Evolutionary conservation across 2,113 vertebrate species (phyloP), one percentile per base, ranked within the genome.

Genomic region (Oryzias melastigma): DNA sequence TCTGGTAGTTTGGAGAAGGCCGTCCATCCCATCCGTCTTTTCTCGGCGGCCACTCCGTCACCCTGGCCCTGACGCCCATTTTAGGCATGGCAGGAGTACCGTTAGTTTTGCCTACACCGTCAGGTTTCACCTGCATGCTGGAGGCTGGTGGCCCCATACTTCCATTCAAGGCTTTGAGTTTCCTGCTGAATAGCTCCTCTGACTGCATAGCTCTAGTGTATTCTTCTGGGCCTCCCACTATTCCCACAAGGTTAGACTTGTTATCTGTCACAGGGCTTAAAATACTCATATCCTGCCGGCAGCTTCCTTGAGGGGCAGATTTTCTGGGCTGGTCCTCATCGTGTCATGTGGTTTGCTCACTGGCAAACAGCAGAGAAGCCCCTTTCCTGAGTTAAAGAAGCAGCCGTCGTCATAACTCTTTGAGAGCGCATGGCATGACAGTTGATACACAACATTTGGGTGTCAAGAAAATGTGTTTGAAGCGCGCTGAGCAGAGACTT

Each of bases 11-110:
- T 1, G 89, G 67, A 24, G 91, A 90, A 65, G 91, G 85, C 53
- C 91, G 91, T 56, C 92, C 92, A 55, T 97, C 95, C 95, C 95
- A 96, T 59, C 87, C 91, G 35, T 99, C 95, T 77, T 95, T 96
- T 76, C 93, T 95, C 0, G 96, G 95, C 19, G 95, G 97, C 96
- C 96, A 98, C 49, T 99, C 96, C 0, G 96, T 97, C 49, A 95
- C 94, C 77, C 95, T 89, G 52, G 96, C 97, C 81, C 95, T 91
- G 77, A 99, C 95, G 0, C 97, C 97, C 96, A 99, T 98, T 89
- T 98, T 98, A 82, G 96, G 96, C 92, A 98, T 88, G 35, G 93
- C 94, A 40, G 95, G 95, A 47, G 92, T 94, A 59, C 95, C 94
- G 42, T 94, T 98, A 63, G 91, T 73, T 68, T 95, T 95, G 57